Evolutionary conservation across 2,888 invertebrate species (phyloP), one percentile per base, ranked within the genome.

Genomic region (Patella pellucida): DNA sequence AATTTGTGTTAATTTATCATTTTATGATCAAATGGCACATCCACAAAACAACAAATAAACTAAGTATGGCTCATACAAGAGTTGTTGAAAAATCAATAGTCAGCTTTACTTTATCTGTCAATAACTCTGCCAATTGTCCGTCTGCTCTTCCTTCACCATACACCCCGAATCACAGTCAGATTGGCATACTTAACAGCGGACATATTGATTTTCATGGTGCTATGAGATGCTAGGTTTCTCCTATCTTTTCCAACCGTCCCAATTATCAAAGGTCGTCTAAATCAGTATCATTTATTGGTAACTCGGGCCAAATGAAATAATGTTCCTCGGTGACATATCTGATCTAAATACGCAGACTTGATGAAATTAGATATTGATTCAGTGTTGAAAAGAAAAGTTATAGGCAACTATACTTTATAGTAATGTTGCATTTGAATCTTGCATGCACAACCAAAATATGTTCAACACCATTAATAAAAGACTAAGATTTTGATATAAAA

Each of bases 71-170:
- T 62, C 62, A 62, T 12, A 62, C 19, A 62, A 62, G 62, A 62
- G 23, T 62, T 62, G 62, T 62, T 62, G 12, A 23, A 62, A 62
- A 62, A 62, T 62, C 62, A 23, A 62, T 62, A 62, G 62, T 23
- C 23, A 62, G 23, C 62, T 62, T 19, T 62, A 62, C 62, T 62
- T 62, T 62, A 62, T 62, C 62, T 62, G 62, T 62, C 62, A 62
- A 62, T 62, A 62, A 62, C 62, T 62, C 62, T 62, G 62, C 62
- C 62, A 62, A 62, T 62, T 62, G 62, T 62, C 62, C 62, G 62
- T 62, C 62, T 62, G 62, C 23, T 62, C 62, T 62, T 62, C 62
- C 19, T 62, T 62, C 62, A 62, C 62, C 23, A 62, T 62, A 62
- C 23, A 62, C 62, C 23, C 62, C 5, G 62, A 62, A 62, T 62